Evolutionary conservation across 2,113 vertebrate species (phyloP).

Genomic region (Istiophorus platypterus): DNA sequence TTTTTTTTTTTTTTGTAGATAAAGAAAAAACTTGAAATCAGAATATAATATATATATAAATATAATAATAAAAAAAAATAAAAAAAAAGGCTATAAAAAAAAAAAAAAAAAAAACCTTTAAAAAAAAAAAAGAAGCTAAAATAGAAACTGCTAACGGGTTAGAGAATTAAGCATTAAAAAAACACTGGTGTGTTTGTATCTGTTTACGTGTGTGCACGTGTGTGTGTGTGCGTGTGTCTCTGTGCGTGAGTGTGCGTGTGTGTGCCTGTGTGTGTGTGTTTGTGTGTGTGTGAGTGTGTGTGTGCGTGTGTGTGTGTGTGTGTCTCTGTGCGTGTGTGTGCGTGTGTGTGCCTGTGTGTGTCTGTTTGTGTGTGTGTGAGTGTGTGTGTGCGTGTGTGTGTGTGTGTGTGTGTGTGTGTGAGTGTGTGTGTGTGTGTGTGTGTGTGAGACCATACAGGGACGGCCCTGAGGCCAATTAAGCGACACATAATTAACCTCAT

Average conservation of each 20-base stretch:
- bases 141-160: neutral
- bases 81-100: neutral
- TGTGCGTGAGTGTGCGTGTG: slow-evolving; percentile 15
- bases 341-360: neutral
- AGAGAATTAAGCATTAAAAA: neutral
- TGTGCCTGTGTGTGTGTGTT: neutral
- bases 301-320: neutral
- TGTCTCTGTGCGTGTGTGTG: slow-evolving; percentile 18
- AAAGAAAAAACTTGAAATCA: no score
- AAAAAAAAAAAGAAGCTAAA: no score
- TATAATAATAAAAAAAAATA: neutral
- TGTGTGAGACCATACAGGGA: neutral
- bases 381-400: neutral
- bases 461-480: slow-evolving; percentile 73
- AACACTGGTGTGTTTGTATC: neutral
- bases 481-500: slow-evolving; percentile 82
- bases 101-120: neutral
- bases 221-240: neutral
- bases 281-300: neutral
- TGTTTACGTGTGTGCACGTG: neutral
- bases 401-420: neutral
- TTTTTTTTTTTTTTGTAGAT: no score
- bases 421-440: neutral
- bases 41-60: no score
- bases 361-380: neutral